These are phyloP conservation scores for Hemicordylus capensis DNA, from an alignment of 2,113 vertebrate species.

Conservation along the genomic window DNA sequence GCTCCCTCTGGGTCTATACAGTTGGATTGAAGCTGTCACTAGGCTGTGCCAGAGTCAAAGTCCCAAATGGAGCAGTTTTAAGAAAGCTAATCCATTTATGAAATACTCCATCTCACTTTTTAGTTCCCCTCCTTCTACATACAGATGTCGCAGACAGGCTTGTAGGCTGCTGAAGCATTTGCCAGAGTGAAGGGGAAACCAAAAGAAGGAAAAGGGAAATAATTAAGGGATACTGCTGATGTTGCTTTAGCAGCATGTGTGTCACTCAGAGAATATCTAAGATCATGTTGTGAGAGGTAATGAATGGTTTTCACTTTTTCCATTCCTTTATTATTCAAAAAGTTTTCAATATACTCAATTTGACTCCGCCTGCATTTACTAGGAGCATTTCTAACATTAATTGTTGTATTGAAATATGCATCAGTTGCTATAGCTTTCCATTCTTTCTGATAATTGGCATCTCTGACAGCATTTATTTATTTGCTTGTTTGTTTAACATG, in stretches of 20 bases:
- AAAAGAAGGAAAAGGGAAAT: not conserved
- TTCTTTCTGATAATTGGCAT: too few relatives aligned
- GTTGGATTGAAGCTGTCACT: constrained; percentile 7
- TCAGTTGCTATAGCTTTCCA: too few relatives aligned
- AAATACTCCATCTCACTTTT: not conserved
- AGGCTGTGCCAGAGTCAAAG: not conserved
- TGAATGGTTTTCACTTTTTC: not conserved
- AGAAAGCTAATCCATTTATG: constrained; percentile 5
- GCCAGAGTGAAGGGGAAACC: not conserved
- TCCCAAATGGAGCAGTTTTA: constrained; percentile 41
- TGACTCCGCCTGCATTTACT: not conserved
- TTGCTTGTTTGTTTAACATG: too few relatives aligned
- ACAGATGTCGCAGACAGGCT: not conserved
- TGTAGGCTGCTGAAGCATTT: not conserved
- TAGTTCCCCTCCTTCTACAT: not conserved
- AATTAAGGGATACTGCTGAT: not conserved
- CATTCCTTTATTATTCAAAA: not conserved
- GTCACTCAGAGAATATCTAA: not conserved
- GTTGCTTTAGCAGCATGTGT: not conserved
- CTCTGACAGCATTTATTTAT: too few relatives aligned
- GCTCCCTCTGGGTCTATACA: constrained; percentile 32
- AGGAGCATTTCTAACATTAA: too few relatives aligned
- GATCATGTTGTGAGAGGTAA: not conserved
- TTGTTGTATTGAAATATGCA: too few relatives aligned
- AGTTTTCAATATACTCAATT: not conserved